Evolutionary conservation across 1,140 invertebrate species (phyloP).

Genomic region (Glomeris maerens): DNA sequence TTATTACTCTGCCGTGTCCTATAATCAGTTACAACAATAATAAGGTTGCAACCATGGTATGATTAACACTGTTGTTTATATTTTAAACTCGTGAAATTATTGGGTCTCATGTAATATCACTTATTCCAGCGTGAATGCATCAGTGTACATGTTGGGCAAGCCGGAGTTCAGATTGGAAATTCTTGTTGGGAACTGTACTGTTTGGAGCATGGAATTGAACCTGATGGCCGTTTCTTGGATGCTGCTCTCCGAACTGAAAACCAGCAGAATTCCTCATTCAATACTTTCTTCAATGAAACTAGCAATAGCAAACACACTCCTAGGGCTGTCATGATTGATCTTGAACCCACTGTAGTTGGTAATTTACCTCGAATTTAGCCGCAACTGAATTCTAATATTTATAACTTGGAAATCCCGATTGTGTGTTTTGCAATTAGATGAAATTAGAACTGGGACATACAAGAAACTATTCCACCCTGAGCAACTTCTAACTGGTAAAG

Average conservation of each 20-base stretch:
- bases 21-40: no score
- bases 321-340: conserved; percentile 63
- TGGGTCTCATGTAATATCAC: conserved; percentile 17
- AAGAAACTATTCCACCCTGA: conserved; percentile 32
- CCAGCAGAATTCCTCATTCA: no score
- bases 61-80: no score
- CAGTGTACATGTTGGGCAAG: conserved; percentile 53
- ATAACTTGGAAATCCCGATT: neutral
- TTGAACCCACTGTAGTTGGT: conserved; percentile 77
- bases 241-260: conserved; percentile 7
- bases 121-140: conserved; percentile 44
- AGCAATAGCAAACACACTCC: conserved; percentile 73
- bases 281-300: conserved; percentile 58
- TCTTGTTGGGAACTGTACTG: no score
- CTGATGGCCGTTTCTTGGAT: no score
- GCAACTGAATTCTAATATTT: neutral
- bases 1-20: no score
- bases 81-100: no score
- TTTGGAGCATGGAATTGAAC: conserved; percentile 77
- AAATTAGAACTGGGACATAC: conserved; percentile 11
- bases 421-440: neutral
- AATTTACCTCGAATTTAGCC: conserved; percentile 23
- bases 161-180: conserved; percentile 65
- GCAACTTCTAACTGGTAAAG: conserved; percentile 51
- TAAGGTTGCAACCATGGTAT: no score